phyloP scores from a whole-genome alignment of 2,888 invertebrate genomes.

The Macropis europaea region DNA sequence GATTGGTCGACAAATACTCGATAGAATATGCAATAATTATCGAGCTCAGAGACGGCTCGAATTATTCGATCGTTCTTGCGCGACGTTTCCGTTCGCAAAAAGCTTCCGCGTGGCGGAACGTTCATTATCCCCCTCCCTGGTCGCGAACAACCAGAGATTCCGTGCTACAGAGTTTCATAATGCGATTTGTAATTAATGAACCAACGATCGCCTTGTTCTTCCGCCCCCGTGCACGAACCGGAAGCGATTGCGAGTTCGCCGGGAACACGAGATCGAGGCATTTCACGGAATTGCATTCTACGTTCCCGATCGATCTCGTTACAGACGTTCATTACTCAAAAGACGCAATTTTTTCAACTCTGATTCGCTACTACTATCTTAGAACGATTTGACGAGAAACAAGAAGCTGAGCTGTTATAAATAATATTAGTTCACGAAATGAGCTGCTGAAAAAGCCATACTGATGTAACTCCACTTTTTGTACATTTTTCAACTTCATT shows the following conservation, averaged over 20 bases:
- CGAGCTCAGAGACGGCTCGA: not conserved
- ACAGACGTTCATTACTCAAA: too few relatives aligned
- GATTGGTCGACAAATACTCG: too few relatives aligned
- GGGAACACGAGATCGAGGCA: not conserved
- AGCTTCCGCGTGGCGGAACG: slow-evolving; percentile 2
- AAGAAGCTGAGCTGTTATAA: too few relatives aligned
- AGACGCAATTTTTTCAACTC: too few relatives aligned
- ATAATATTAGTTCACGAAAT: too few relatives aligned
- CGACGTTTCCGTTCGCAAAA: slow-evolving; percentile 1
- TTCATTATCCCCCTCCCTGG: slow-evolving; percentile 21
- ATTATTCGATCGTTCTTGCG: not conserved
- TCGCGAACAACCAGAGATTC: slow-evolving; percentile 9
- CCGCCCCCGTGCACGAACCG: not conserved
- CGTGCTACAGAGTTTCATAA: slow-evolving; percentile 36
- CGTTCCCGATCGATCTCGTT: not conserved
- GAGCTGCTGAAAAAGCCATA: too few relatives aligned
- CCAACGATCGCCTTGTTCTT: not conserved
- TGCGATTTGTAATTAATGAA: slow-evolving; percentile 51
- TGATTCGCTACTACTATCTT: too few relatives aligned
- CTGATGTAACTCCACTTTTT: too few relatives aligned
- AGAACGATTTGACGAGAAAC: too few relatives aligned
- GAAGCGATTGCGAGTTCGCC: slow-evolving; percentile 7
- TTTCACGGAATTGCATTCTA: not conserved
- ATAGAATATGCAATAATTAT: slow-evolving; percentile 3
- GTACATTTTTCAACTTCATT: too few relatives aligned